A percentile compares a stretch with the other conserved stretches of the same genome.
Conservation (phyloP, 2,888 invertebrate species). For the Oscheius sp. region DNA sequence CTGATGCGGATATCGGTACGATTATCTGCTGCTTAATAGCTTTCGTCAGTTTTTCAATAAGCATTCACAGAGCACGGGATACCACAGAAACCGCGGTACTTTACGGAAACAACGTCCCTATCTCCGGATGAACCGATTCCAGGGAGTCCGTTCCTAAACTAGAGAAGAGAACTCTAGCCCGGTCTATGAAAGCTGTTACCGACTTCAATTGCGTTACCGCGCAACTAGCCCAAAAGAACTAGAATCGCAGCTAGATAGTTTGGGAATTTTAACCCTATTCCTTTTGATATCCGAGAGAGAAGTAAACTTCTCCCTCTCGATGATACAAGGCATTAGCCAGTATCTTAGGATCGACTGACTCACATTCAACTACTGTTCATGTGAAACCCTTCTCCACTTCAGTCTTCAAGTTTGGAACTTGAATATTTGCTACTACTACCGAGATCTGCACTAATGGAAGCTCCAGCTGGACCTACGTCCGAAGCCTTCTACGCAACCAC, state of each 20-base stretch:
- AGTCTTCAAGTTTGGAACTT: too few species aligned
- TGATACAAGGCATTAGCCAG: too few species aligned
- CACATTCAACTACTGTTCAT: too few species aligned
- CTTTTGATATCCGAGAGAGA: slow-evolving; percentile 63
- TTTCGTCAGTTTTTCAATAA: slow-evolving; percentile 76
- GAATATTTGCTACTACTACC: too few species aligned
- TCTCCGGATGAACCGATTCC: slow-evolving; percentile 75
- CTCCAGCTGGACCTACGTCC: too few species aligned
- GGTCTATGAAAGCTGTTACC: slow-evolving; percentile 74
- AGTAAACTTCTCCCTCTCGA: too few species aligned
- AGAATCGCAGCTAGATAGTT: slow-evolving; percentile 65
- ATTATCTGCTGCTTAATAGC: slow-evolving; percentile 76
- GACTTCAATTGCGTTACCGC: slow-evolving; percentile 74
- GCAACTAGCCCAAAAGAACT: slow-evolving; percentile 47
- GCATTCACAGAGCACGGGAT: slow-evolving; percentile 72
- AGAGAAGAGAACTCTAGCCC: slow-evolving; percentile 59
- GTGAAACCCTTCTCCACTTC: too few species aligned
- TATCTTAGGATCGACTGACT: too few species aligned
- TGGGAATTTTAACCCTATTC: slow-evolving; percentile 72
- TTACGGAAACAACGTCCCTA: slow-evolving; percentile 75
- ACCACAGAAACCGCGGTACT: slow-evolving; percentile 75
- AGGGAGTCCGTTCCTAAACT: slow-evolving; percentile 74
- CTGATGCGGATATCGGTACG: slow-evolving; percentile 84
- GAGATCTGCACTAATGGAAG: too few species aligned
- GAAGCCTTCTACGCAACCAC: too few species aligned